These are phyloP conservation scores for Australoheros scitulus DNA, from an alignment of 2,113 vertebrate genomes.

Conservation along the genomic window DNA sequence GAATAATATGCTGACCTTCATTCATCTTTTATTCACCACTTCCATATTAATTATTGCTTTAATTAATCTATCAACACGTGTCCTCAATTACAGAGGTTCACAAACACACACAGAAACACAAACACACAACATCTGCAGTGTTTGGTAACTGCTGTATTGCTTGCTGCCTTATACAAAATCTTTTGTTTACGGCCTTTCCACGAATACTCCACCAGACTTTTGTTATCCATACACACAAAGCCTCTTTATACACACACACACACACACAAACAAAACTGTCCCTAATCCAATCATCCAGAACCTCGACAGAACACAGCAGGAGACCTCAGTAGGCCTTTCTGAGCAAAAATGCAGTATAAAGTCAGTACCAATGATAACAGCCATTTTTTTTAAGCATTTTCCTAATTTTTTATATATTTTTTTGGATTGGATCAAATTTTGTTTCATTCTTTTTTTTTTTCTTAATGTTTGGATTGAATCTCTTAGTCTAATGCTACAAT, in stretches of 20 bases:
- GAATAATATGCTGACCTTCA: conserved; percentile 45
- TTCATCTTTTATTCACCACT: conserved; percentile 47
- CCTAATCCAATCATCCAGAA: background rate
- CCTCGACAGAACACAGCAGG: background rate
- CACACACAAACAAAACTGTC: background rate
- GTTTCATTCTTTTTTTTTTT: background rate
- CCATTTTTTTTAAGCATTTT: background rate
- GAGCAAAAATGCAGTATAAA: background rate
- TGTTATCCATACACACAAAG: background rate
- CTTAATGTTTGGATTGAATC: background rate
- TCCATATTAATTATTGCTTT: conserved; percentile 43
- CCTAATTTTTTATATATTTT: background rate
- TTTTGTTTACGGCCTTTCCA: background rate
- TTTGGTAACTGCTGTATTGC: background rate
- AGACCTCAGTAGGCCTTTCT: background rate
- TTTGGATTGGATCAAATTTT: background rate
- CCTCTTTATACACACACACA: background rate
- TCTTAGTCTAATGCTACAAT: background rate
- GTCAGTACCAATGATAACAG: background rate
- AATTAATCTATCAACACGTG: conserved; percentile 51
- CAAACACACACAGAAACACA: background rate
- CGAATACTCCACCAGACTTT: background rate
- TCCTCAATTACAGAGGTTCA: background rate
- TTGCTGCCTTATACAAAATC: background rate
- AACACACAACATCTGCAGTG: background rate